A percentile compares a stretch with the other conserved stretches of the same genome.
phyloP scores from a whole-genome alignment of 2,888 invertebrate species.

The Dolichopus griseipennis region DNA sequence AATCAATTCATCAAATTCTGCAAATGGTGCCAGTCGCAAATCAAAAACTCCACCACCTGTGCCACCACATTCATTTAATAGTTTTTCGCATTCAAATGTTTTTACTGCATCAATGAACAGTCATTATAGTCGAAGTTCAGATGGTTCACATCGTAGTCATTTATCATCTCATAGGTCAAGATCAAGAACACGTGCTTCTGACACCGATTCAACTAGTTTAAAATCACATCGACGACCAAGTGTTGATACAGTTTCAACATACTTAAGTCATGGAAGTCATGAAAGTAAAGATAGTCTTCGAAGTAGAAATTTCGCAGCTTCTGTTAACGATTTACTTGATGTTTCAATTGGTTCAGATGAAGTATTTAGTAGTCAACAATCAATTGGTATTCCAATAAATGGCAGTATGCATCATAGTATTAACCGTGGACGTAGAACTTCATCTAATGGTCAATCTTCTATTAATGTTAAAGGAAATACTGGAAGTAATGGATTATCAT shows the following conservation, averaged over 20 bases:
- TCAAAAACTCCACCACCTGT: conserved; percentile 17
- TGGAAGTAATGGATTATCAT: conserved; percentile 18
- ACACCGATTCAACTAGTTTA: conserved; percentile 54
- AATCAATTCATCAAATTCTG: not conserved
- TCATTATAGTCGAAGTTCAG: conserved; percentile 42
- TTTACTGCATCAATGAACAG: conserved; percentile 40
- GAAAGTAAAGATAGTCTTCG: conserved; percentile 66
- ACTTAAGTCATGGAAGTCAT: conserved; percentile 78
- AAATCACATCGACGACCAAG: conserved; percentile 72
- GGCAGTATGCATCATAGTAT: not conserved
- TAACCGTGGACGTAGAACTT: conserved; percentile 20
- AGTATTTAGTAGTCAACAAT: conserved; percentile 45
- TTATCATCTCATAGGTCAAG: conserved; percentile 40
- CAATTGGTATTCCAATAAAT: conserved; percentile 26
- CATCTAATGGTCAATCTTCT: conserved; percentile 27
- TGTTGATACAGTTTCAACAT: conserved; percentile 81
- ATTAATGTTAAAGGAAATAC: not conserved
- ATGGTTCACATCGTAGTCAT: conserved; percentile 36
- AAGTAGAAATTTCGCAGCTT: conserved; percentile 46
- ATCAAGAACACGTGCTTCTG: conserved; percentile 41
- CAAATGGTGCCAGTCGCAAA: conserved; percentile 19
- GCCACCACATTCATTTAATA: conserved; percentile 27
- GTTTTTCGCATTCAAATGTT: conserved; percentile 36
- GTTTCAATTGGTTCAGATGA: conserved; percentile 66
- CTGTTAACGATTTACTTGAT: conserved; percentile 59